Conservation (phyloP, 2,113 vertebrate species). For the Poeciliopsis prolifica region DNA sequence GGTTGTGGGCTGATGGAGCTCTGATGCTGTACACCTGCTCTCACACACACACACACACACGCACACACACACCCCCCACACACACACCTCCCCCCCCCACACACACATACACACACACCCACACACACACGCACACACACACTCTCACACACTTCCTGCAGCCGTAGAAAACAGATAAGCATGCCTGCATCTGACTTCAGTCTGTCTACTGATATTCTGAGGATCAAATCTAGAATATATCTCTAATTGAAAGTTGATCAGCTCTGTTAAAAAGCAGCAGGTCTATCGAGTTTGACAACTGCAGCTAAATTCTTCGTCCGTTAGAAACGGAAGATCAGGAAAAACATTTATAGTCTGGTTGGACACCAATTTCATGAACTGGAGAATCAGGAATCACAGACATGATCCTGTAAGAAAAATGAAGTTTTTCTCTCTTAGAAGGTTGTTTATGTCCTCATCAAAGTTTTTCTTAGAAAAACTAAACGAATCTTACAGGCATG, state of each 20-base stretch:
- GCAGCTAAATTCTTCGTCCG: slow-evolving; percentile 66
- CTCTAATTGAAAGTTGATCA: background rate
- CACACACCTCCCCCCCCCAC: background rate
- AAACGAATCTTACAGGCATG: no score
- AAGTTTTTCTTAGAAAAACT: no score
- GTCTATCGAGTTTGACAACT: slow-evolving; percentile 12
- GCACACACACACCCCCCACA: background rate
- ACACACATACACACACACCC: background rate
- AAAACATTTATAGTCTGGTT: background rate
- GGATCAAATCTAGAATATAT: background rate
- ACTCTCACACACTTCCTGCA: slow-evolving; percentile 2
- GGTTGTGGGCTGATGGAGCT: slow-evolving; percentile 24
- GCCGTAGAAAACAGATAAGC: background rate
- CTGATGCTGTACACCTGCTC: slow-evolving; percentile 36
- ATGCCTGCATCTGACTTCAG: background rate
- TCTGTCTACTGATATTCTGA: background rate
- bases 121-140: background rate
- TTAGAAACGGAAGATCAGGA: slow-evolving; percentile 26
- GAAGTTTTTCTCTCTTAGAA: no score
- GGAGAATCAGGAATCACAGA: no score
- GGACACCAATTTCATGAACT: background rate
- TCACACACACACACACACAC: background rate
- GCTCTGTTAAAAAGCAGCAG: background rate
- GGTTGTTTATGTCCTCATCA: no score
- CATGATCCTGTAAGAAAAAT: no score